These are phyloP conservation scores for Eulemur mongoz DNA, from an alignment of 2,797 vertebrate species.

Conservation along the genomic window DNA sequence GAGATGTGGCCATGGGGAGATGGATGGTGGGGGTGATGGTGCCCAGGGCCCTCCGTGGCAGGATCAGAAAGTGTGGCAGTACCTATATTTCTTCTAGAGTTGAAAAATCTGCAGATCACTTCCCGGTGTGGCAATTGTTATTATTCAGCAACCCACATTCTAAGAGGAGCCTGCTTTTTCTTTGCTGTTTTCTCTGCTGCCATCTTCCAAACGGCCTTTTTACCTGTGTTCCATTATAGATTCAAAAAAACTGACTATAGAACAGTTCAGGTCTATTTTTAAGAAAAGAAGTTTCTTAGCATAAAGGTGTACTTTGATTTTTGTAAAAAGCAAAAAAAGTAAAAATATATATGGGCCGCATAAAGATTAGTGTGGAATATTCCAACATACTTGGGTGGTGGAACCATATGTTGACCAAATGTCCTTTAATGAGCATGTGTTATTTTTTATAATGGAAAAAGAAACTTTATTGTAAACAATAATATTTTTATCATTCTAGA, in stretches of 20 bases:
- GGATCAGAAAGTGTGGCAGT: neutral
- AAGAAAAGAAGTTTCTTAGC: slow-evolving; percentile 49
- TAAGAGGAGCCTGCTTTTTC: slow-evolving; percentile 11
- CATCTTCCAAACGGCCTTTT: slow-evolving; percentile 11
- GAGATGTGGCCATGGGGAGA: neutral
- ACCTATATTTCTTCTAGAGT: neutral
- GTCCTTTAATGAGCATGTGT: slow-evolving; percentile 26
- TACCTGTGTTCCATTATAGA: slow-evolving; percentile 15
- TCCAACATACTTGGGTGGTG: neutral
- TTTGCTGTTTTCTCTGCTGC: slow-evolving; percentile 55
- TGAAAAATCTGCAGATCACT: neutral
- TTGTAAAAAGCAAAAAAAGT: slow-evolving; percentile 15
- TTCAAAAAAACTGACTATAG: slow-evolving; percentile 48
- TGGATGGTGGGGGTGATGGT: too few species aligned
- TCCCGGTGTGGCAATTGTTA: neutral
- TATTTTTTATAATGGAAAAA: slow-evolving; percentile 43
- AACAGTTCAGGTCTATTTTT: slow-evolving; percentile 33
- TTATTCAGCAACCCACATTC: slow-evolving; percentile 38
- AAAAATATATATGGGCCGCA: slow-evolving; percentile 19
- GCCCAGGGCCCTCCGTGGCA: neutral
- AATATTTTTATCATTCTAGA: slow-evolving; percentile 29
- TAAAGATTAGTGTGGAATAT: slow-evolving; percentile 7
- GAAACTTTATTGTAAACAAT: slow-evolving; percentile 22
- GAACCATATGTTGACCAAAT: slow-evolving; percentile 36
- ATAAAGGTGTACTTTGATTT: slow-evolving; percentile 45